These are phyloP conservation scores for Stenotaenia linearis DNA, from an alignment of 2,888 invertebrate genomes.

Conservation along the genomic window DNA sequence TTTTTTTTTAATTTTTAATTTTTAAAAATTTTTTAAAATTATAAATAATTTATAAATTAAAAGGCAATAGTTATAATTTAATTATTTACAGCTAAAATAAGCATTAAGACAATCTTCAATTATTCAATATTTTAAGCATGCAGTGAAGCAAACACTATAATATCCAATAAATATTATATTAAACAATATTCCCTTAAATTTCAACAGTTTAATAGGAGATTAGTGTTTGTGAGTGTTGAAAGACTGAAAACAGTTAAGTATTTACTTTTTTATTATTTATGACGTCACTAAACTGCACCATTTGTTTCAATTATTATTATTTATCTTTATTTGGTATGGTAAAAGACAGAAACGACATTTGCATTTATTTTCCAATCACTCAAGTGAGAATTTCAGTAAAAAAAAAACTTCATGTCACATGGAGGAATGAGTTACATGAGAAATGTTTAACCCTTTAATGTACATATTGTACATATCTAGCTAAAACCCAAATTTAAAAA, in stretches of 20 bases:
- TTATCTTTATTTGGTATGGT: not conserved
- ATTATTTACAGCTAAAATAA: not conserved
- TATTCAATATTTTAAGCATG: not conserved
- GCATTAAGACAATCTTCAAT: not conserved
- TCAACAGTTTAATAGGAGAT: not conserved
- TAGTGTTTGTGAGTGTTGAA: too few relatives aligned
- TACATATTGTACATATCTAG: constrained; percentile 21
- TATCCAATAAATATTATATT: not conserved
- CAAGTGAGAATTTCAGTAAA: not conserved
- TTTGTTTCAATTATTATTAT: not conserved
- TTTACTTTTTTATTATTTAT: not conserved
- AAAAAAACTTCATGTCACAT: not conserved
- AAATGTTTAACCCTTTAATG: not conserved
- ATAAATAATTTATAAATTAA: not conserved
- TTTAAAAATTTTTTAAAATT: not conserved
- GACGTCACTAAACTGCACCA: not conserved
- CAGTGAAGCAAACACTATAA: not conserved
- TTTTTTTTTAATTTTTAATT: not conserved
- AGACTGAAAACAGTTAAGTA: too few relatives aligned
- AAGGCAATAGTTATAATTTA: not conserved
- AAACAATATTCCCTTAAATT: not conserved
- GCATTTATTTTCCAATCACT: constrained; percentile 4
- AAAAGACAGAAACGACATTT: not conserved
- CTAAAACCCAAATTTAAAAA: not conserved
- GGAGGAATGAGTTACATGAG: not conserved